Conservation (phyloP, 2,113 vertebrate genomes). For the Oreochromis spilurus region DNA sequence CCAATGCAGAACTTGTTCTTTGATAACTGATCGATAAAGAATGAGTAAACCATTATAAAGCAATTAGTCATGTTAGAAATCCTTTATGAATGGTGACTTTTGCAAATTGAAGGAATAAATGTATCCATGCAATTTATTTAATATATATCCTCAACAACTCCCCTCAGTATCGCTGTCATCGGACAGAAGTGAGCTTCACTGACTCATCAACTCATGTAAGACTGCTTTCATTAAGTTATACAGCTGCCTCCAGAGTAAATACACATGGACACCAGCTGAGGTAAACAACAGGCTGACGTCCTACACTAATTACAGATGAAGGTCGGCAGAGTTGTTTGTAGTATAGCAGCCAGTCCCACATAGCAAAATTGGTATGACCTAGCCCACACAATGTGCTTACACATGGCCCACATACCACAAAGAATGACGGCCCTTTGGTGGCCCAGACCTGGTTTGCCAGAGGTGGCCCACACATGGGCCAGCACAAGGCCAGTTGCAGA, state of each 20-base stretch:
- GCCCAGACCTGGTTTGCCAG: no score
- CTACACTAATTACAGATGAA: not conserved
- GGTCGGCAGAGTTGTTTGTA: not conserved
- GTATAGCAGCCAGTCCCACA: not conserved
- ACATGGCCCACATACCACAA: no score
- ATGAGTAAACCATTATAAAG: not conserved
- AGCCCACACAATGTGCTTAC: no score
- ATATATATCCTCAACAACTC: not conserved
- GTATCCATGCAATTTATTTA: not conserved
- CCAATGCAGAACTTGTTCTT: not conserved
- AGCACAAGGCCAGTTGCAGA: no score
- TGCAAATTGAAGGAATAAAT: not conserved
- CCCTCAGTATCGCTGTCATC: fast-evolving
- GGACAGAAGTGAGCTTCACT: not conserved
- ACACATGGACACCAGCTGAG: not conserved
- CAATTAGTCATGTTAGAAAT: not conserved
- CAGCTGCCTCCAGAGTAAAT: not conserved
- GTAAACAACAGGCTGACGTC: not conserved
- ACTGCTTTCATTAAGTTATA: not conserved
- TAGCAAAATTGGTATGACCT: no score
- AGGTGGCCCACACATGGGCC: no score
- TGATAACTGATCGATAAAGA: not conserved
- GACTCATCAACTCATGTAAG: not conserved
- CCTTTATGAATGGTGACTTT: not conserved
- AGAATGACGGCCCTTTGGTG: no score